Conservation (phyloP, 2,113 vertebrate genomes). For the Xenopus laevis region DNA sequence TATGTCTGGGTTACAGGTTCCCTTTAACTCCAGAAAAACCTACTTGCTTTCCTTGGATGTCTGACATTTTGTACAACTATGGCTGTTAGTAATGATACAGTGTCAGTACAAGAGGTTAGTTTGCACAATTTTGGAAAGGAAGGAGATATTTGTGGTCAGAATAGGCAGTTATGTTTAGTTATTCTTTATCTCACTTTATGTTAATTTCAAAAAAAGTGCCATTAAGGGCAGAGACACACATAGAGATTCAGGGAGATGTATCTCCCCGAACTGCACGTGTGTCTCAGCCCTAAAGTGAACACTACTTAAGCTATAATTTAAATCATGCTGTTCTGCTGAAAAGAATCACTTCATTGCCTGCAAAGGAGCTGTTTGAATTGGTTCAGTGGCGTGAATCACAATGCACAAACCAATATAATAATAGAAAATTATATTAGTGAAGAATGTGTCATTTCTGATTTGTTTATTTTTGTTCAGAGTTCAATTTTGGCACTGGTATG, state of each 20-base stretch:
- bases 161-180: neutral
- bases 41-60: no score
- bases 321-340: conserved; percentile 29
- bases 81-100: no score
- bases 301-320: conserved; percentile 19
- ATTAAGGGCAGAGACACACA: no score
- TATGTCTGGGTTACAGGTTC: no score
- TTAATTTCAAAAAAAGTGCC: conserved; percentile 4
- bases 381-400: conserved; percentile 30
- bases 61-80: no score
- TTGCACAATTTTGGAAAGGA: no score
- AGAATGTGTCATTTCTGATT: conserved; percentile 22
- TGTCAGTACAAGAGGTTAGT: no score
- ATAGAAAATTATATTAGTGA: conserved; percentile 12
- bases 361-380: conserved; percentile 20
- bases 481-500: conserved; percentile 8
- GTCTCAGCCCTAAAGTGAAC: no score
- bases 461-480: conserved; percentile 17
- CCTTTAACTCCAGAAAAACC: no score
- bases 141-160: no score
- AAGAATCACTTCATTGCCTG: conserved; percentile 11
- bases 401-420: conserved; percentile 13
- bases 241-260: no score
- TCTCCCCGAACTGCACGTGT: no score
- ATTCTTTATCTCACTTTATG: neutral